Base-by-base conservation (phyloP, 2,797 vertebrate species). In the Hypotaenidia philippensis region DNA sequence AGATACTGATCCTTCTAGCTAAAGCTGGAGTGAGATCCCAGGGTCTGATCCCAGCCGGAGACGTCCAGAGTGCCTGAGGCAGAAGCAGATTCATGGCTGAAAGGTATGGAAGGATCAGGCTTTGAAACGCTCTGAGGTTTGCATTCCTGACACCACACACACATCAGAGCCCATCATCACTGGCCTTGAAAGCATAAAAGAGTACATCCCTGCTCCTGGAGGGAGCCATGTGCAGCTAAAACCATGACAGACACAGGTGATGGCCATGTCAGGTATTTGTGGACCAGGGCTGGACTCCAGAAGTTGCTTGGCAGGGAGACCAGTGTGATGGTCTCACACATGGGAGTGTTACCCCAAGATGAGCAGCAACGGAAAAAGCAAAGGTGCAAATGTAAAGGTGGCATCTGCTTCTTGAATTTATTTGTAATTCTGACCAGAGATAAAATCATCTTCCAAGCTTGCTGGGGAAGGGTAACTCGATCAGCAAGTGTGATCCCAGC, bases 241-340 rank as follows among this genome's bases (percentile, higher is more conserved):
- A 12, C 19, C 10, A 38, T 7, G 20, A 47, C 50, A 10, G 18
- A 78, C 26, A 55, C 12, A 18, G 20, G 32, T 66, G 70, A 66
- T 32, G 60, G 40, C 77, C 34, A 6, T 2, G 4, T 9, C 34
- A 45, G 7, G 36, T 38, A 11, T 61, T 50, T 55, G 31, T 23
- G 55, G 69, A 61, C 23, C 14, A 53, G 29, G 27, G 85, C 82
- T 57, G 38, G n/a, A 18, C 23, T 60, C 45, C 81, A 69, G 40
- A 44, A 87, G 55, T 59, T 34, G 44, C 77, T 75, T 7, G 1
- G 31, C 36, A 70, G 45, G 31, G 60, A 52, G 77, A 50, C 13
- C 13, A 29, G 29, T 7, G 9, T 0, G 1, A 7, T 1, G 10
- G 21, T 15, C 45, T 69, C 78, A 34, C 0, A 0, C 31, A n/a